Conservation (phyloP, 2,113 vertebrate genomes). For the Carollia perspicillata region DNA sequence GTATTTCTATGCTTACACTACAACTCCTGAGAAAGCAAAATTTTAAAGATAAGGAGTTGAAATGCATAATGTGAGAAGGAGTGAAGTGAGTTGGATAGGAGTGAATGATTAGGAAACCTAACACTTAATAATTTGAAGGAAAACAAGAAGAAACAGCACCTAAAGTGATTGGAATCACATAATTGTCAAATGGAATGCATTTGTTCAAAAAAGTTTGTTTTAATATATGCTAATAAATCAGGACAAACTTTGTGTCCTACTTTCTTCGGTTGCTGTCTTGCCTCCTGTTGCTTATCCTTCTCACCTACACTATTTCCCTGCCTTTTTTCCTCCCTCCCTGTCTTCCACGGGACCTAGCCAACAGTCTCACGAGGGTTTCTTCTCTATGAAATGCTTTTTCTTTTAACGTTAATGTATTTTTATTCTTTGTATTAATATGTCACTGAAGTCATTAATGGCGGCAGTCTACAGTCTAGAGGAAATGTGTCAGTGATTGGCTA, state of each 20-base stretch:
- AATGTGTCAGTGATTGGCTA: background rate
- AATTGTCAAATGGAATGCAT: background rate
- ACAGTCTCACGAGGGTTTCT: background rate
- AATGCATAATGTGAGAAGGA: background rate
- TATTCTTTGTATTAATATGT: background rate
- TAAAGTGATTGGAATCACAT: background rate
- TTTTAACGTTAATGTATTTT: background rate
- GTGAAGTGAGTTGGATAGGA: background rate
- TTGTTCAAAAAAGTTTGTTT: background rate
- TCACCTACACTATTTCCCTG: background rate
- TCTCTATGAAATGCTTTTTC: background rate
- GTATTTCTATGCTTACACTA: background rate
- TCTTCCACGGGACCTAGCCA: background rate
- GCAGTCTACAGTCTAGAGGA: background rate
- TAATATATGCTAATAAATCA: background rate
- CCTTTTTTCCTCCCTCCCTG: rapidly evolving
- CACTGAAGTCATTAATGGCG: background rate
- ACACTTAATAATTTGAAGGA: background rate
- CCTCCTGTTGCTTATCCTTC: background rate
- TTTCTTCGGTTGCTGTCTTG: background rate
- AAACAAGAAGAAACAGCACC: background rate
- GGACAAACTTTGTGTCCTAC: background rate
- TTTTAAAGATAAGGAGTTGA: background rate
- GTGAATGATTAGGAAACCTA: background rate
- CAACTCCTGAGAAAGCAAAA: background rate